Evolutionary conservation across 2,113 vertebrate species (phyloP).

Genomic region (Elaphurus davidianus): DNA sequence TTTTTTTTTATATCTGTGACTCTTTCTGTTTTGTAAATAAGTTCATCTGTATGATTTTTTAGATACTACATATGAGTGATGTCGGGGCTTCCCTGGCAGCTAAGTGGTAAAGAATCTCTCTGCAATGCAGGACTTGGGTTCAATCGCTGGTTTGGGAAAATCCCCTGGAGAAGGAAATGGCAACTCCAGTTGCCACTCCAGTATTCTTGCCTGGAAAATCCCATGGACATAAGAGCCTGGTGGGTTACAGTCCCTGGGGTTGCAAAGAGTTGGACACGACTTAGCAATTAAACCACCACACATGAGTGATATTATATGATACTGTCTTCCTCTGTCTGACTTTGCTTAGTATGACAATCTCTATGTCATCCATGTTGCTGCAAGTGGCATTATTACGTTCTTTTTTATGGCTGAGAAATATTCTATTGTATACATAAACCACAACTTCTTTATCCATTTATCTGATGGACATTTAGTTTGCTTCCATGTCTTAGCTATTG

Average conservation of each 20-base stretch:
- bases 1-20: neutral
- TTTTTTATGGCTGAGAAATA: neutral
- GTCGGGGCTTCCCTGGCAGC: neutral
- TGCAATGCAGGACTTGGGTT: neutral
- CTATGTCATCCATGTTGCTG: neutral
- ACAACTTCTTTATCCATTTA: neutral
- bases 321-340: neutral
- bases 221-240: neutral
- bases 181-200: neutral
- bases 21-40: neutral
- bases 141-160: neutral
- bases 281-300: neutral
- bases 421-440: neutral
- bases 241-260: neutral
- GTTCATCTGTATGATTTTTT: neutral
- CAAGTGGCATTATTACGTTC: neutral
- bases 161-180: neutral
- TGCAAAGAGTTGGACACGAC: neutral
- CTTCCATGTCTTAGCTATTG: neutral
- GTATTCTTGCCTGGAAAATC: neutral
- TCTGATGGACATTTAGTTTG: neutral
- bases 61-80: neutral
- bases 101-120: neutral
- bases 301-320: neutral
- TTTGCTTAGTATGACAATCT: neutral